Conservation (phyloP, 2,113 vertebrate species). For the Fulica atra region DNA sequence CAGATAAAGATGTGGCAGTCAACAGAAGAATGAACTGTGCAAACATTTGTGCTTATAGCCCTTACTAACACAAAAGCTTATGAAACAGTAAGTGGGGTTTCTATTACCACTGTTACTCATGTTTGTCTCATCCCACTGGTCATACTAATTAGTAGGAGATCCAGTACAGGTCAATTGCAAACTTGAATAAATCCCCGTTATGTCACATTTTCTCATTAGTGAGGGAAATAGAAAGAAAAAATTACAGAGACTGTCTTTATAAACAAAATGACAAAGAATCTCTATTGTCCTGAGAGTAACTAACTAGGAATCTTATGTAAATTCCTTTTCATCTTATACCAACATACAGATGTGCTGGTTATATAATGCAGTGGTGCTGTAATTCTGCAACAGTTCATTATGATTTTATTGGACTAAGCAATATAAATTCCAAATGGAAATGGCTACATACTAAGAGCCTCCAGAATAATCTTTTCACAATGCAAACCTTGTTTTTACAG, state of each 20-base stretch:
- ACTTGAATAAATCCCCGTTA: not conserved
- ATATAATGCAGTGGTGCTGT: not conserved
- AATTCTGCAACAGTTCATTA: not conserved
- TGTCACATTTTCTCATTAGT: not conserved
- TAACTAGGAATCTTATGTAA: not conserved
- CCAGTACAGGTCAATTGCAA: not conserved
- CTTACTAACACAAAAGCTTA: not conserved
- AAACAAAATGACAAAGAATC: not conserved
- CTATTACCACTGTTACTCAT: not conserved
- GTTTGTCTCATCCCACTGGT: not conserved
- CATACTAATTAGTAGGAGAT: not conserved
- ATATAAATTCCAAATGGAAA: not conserved
- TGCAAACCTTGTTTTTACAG: not conserved
- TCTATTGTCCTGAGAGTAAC: not conserved
- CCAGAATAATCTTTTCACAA: not conserved
- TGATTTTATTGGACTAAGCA: not conserved
- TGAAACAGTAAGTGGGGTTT: not conserved
- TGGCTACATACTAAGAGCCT: not conserved
- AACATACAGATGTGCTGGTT: not conserved
- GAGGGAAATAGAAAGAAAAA: not conserved
- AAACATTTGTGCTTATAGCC: not conserved
- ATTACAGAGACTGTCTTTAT: not conserved
- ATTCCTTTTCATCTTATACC: not conserved
- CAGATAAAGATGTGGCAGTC: not conserved
- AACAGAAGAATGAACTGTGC: not conserved